Conservation (phyloP, 2,797 vertebrate species). For the Perodicticus potto region DNA sequence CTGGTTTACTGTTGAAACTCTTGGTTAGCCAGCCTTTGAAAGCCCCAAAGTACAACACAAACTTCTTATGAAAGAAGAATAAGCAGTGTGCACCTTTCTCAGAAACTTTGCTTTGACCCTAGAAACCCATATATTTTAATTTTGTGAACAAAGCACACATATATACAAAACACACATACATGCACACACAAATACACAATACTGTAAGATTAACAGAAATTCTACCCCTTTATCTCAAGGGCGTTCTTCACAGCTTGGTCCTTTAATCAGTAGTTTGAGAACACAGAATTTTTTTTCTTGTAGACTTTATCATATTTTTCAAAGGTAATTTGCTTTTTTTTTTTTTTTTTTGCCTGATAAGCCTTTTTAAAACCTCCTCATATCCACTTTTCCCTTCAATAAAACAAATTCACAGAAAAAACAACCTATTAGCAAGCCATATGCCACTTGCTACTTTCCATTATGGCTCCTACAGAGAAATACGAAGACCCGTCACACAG, state of each 20-base stretch:
- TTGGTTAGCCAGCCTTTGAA: conserved; percentile 34
- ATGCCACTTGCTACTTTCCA: conserved; percentile 75
- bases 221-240: conserved; percentile 81
- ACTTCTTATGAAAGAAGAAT: conserved; percentile 49
- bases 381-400: background rate
- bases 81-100: conserved; percentile 46
- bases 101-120: conserved; percentile 68
- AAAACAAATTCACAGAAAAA: conserved; percentile 55
- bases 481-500: conserved; percentile 80
- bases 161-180: conserved; percentile 27
- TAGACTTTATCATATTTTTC: conserved; percentile 78
- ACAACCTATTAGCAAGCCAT: background rate
- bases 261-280: conserved; percentile 91
- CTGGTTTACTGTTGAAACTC: background rate
- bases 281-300: conserved; percentile 72
- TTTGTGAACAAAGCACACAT: conserved; percentile 39
- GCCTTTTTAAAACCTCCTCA: conserved; percentile 33
- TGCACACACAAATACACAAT: conserved; percentile 9
- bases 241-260: conserved; percentile 91
- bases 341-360: conserved; percentile 66
- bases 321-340: conserved; percentile 61
- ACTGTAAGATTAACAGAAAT: conserved; percentile 75
- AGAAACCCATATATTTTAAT: conserved; percentile 69
- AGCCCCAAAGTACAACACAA: conserved; percentile 38
- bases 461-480: conserved; percentile 85